Base-by-base conservation (phyloP, 2,888 invertebrate genomes). In the Euphydryas editha region DNA sequence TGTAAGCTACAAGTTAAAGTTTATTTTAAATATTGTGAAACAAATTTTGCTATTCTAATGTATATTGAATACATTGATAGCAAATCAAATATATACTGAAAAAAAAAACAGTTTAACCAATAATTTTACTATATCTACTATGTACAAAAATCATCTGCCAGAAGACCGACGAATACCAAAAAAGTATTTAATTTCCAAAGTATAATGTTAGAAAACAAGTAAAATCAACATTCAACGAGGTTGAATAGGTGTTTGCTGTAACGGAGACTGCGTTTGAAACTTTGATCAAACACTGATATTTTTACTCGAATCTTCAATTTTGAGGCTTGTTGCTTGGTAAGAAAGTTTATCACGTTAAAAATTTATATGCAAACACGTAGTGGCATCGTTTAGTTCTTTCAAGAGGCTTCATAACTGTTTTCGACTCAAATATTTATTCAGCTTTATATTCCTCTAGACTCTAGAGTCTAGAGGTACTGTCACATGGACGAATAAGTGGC, bases 161-260 rank as follows among this genome's bases (percentile, higher is more conserved):
- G 15, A 20, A 47, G 17, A 15, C 15, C 46, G 37, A 24, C 8
- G 17, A 47, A 39, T 20, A 56, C 15, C 20, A 49, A 13, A 21
- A 17, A 51, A 54, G 21, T 20, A 18, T 44, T n/a, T 20, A 24
- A 54, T 54, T 62, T 36, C 5, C 8, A 58, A 63, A 64, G 17
- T 49, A 51, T 11, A 42, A 37, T 10, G 49, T 36, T 58, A 36
- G 42, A 30, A 59, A 47, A 37, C 42, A 51, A 44, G 11, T 17
- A 44, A 15, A 58, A 49, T 54, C 46, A 61, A 46, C 24, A 54
- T 47, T 58, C 21, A n/a, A 37, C 49, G 21, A 58, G 39, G 42
- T 55, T 55, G 54, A 65, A 39, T 46, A 63, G 39, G 58, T 62
- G 64, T 68, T 68, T 62, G 65, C 65, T 47, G 30, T 68, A 59